Conservation (phyloP, 1,140 invertebrate species). For the Drosophila funebris region DNA sequence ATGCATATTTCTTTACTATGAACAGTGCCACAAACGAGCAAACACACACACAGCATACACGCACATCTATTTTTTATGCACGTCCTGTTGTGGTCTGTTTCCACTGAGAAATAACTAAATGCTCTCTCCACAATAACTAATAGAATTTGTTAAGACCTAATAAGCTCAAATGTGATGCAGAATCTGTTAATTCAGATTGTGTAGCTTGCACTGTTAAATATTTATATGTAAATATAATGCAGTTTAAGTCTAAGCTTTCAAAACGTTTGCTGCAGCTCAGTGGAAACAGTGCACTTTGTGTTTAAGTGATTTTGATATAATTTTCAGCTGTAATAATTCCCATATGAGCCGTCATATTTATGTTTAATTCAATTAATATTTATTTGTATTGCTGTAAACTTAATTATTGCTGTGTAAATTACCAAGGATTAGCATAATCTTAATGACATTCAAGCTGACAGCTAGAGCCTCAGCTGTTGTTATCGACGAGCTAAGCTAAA, state of each 20-base stretch:
- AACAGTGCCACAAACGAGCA: slow-evolving; percentile 55
- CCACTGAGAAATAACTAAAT: neutral
- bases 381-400: slow-evolving; percentile 42
- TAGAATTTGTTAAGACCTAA: neutral
- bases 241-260: neutral
- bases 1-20: slow-evolving; percentile 69
- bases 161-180: neutral
- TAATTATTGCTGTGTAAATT: slow-evolving; percentile 66
- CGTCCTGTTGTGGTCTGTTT: slow-evolving; percentile 1
- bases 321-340: slow-evolving; percentile 19
- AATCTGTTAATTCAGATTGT: neutral
- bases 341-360: slow-evolving; percentile 15
- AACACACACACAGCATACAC: neutral
- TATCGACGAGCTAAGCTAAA: slow-evolving; percentile 46
- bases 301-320: slow-evolving; percentile 1
- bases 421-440: slow-evolving; percentile 55
- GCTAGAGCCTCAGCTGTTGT: slow-evolving; percentile 17
- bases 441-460: slow-evolving; percentile 1
- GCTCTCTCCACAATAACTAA: neutral
- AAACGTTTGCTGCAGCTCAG: neutral
- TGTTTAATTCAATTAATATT: slow-evolving; percentile 52
- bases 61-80: slow-evolving; percentile 36
- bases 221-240: neutral
- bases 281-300: neutral
- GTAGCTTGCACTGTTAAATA: neutral